Percentiles rank a stretch among this genome's conserved stretches.
These are phyloP conservation scores for Folsomia candida DNA, from an alignment of 2,888 invertebrate genomes.

Conservation along the genomic window DNA sequence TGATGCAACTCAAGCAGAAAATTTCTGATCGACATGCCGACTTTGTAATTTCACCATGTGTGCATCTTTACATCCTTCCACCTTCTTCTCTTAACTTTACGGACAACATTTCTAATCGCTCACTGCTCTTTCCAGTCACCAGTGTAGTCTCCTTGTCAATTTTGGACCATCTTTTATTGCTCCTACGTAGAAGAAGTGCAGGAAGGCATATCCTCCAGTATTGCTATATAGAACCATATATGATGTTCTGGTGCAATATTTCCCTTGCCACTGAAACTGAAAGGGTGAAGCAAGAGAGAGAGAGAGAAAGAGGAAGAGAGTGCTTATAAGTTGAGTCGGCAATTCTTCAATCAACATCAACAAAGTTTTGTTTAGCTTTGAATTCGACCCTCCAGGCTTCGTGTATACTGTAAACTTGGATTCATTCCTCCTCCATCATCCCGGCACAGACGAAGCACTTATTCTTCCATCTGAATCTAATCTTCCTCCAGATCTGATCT, in stretches of 20 bases:
- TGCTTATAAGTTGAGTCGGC: neutral
- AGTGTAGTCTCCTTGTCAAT: slow-evolving; percentile 7
- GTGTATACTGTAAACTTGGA: neutral
- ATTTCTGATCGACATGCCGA: slow-evolving; percentile 49
- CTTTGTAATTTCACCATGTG: slow-evolving; percentile 46
- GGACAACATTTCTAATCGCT: slow-evolving; percentile 24
- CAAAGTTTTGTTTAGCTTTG: slow-evolving; percentile 6
- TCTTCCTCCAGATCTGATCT: neutral
- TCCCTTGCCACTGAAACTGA: neutral
- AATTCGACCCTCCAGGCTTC: slow-evolving; percentile 5
- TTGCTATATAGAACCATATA: neutral
- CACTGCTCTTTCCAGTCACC: slow-evolving; percentile 9
- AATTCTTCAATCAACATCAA: slow-evolving; percentile 8
- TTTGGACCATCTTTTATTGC: slow-evolving; percentile 19
- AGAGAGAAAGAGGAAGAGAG: neutral
- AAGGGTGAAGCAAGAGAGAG: neutral
- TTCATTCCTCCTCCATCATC: neutral
- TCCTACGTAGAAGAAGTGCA: neutral
- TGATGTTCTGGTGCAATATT: too few species aligned
- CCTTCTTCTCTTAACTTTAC: slow-evolving; percentile 10
- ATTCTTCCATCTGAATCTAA: slow-evolving; percentile 1
- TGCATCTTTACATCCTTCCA: slow-evolving; percentile 19
- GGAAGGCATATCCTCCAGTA: slow-evolving; percentile 2
- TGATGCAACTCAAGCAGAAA: slow-evolving; percentile 42
- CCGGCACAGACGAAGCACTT: neutral